phyloP scores from a whole-genome alignment of 2,113 vertebrate species.

The Hippocampus comes region DNA sequence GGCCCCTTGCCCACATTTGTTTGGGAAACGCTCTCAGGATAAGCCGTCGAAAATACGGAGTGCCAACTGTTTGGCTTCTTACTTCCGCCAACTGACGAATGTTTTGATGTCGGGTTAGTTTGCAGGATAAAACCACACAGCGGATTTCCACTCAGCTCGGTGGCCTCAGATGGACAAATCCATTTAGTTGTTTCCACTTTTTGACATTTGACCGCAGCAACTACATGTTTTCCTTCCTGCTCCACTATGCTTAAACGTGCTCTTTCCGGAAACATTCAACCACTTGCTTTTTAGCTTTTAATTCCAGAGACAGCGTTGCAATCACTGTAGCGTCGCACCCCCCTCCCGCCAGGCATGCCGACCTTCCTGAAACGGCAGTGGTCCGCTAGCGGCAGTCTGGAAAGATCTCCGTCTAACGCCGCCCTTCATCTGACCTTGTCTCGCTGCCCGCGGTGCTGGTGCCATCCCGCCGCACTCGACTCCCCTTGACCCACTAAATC shows the following conservation, averaged over 20 bases:
- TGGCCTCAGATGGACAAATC: background rate
- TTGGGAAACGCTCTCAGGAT: background rate
- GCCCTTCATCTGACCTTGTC: constrained; percentile 54
- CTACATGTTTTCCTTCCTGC: background rate
- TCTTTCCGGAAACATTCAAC: background rate
- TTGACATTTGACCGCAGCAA: background rate
- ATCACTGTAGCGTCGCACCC: constrained; percentile 11
- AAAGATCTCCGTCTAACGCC: constrained; percentile 54
- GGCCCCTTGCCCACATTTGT: background rate
- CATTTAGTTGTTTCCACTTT: background rate
- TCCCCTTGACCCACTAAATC: constrained; percentile 66
- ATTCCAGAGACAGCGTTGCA: constrained; percentile 14
- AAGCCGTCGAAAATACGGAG: background rate
- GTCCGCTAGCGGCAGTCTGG: constrained; percentile 33
- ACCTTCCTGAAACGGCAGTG: constrained; percentile 35
- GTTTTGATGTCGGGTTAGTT: background rate
- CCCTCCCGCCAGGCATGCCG: constrained; percentile 40
- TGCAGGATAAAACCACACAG: background rate
- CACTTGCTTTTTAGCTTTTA: constrained; percentile 13
- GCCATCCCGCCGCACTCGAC: constrained; percentile 49
- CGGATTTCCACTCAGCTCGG: background rate
- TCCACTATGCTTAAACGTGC: background rate
- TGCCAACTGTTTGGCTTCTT: background rate
- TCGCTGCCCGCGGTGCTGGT: constrained; percentile 45
- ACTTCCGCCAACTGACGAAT: background rate